Percentiles rank a stretch among this genome's conserved stretches.
Evolutionary conservation across 92 coral and sea anemone species (phyloP).

Genomic region (Desmophyllum pertusum): DNA sequence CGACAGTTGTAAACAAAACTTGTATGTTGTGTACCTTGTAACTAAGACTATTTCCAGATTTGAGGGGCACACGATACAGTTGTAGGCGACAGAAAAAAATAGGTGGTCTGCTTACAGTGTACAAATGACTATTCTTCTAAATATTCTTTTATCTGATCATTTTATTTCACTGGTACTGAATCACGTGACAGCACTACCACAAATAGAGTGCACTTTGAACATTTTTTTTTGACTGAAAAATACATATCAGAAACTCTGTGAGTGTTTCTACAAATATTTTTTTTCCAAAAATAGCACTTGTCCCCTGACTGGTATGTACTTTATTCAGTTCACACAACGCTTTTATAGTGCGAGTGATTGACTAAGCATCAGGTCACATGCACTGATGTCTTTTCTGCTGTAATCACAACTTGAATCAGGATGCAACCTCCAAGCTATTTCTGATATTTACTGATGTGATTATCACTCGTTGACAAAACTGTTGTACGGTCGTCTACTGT

Average conservation of each 20-base stretch:
- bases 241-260: background rate
- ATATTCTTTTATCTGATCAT: background rate
- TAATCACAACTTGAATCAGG: background rate
- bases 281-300: background rate
- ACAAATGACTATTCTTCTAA: background rate
- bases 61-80: too few relatives aligned
- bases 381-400: background rate
- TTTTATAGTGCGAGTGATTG: background rate
- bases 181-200: background rate
- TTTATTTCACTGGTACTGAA: background rate
- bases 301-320: background rate
- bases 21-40: too few relatives aligned
- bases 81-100: too few relatives aligned
- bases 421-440: background rate
- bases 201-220: background rate
- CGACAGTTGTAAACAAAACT: too few relatives aligned
- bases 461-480: background rate
- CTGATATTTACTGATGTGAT: background rate
- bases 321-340: background rate
- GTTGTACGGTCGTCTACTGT: background rate
- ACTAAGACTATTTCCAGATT: too few relatives aligned
- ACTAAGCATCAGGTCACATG: background rate
- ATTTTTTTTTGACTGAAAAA: background rate
- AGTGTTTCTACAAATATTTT: background rate
- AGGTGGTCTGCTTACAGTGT: background rate